Conservation (phyloP, 2,888 invertebrate genomes). For the Apocheima hispidaria region DNA sequence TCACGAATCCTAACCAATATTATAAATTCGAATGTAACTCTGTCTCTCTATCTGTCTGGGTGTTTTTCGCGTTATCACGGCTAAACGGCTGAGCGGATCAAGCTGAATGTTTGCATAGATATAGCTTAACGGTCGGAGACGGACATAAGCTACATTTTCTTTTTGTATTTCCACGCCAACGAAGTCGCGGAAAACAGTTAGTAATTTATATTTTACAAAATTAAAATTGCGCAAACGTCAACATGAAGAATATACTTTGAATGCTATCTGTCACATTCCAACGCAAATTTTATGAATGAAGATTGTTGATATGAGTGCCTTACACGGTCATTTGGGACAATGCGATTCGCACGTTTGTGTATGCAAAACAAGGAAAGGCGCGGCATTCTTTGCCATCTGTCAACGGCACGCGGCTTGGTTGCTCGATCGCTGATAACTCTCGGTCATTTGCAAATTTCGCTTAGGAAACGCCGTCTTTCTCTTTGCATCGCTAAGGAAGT, state of each 20-base stretch:
- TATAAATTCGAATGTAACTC: too few species aligned
- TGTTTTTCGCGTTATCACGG: too few species aligned
- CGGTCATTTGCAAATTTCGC: slow-evolving; percentile 22
- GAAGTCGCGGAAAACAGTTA: too few species aligned
- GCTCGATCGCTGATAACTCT: slow-evolving; percentile 22
- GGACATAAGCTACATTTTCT: too few species aligned
- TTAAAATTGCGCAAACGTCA: not conserved
- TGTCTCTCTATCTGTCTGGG: too few species aligned
- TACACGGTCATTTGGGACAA: slow-evolving; percentile 25
- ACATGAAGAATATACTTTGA: not conserved
- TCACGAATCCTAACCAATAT: too few species aligned
- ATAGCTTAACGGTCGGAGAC: too few species aligned
- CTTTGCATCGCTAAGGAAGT: slow-evolving; percentile 14
- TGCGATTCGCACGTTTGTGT: slow-evolving; percentile 28
- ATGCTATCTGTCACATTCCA: slow-evolving; percentile 3
- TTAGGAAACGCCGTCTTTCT: slow-evolving; percentile 30
- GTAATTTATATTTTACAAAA: not conserved
- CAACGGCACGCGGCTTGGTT: slow-evolving; percentile 12
- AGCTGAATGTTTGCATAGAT: too few species aligned
- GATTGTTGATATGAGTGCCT: slow-evolving; percentile 19
- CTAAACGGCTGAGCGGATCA: too few species aligned
- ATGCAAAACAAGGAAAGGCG: slow-evolving; percentile 31
- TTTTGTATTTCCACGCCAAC: too few species aligned
- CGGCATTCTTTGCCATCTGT: slow-evolving; percentile 27
- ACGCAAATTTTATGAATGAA: slow-evolving; percentile 27